Conservation (phyloP, 2,113 vertebrate species). For the Scomber colias region DNA sequence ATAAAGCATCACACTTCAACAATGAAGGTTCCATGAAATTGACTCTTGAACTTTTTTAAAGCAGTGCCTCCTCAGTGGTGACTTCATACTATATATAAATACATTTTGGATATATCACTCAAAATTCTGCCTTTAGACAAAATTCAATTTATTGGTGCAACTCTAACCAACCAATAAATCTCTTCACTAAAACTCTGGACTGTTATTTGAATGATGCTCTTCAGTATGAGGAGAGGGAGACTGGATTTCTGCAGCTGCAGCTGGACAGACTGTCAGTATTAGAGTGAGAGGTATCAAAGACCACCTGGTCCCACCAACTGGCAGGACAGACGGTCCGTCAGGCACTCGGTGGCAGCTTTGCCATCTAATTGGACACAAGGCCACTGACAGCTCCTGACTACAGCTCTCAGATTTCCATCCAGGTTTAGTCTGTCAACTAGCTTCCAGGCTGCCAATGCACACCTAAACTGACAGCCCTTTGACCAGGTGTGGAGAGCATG, state of each 20-base stretch:
- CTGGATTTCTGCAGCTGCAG: slow-evolving; percentile 11
- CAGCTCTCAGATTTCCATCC: slow-evolving; percentile 43
- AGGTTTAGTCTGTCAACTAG: slow-evolving; percentile 48
- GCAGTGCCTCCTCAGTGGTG: too few relatives aligned
- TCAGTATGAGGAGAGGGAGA: slow-evolving; percentile 12
- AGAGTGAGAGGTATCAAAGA: slow-evolving; percentile 68
- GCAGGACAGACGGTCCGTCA: slow-evolving; percentile 73
- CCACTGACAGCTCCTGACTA: slow-evolving; percentile 66
- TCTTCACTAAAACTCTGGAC: neutral
- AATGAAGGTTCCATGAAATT: too few relatives aligned
- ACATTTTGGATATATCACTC: too few relatives aligned
- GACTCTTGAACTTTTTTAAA: too few relatives aligned
- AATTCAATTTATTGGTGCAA: neutral
- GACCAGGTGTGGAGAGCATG: slow-evolving; percentile 14
- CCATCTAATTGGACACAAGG: slow-evolving; percentile 76
- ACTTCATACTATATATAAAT: too few relatives aligned
- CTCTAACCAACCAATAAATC: neutral
- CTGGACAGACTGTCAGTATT: slow-evolving; percentile 47
- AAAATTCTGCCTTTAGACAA: too few relatives aligned
- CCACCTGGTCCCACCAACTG: slow-evolving; percentile 73
- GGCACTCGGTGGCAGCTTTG: slow-evolving; percentile 26
- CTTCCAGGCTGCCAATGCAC: slow-evolving; percentile 27
- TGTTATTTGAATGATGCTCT: neutral
- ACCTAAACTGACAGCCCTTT: slow-evolving; percentile 25
- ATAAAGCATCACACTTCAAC: too few relatives aligned